A percentile compares a stretch with the other conserved stretches of the same genome.
Conservation (phyloP, 2,888 invertebrate genomes). For the Himalopsyche tibetana region DNA sequence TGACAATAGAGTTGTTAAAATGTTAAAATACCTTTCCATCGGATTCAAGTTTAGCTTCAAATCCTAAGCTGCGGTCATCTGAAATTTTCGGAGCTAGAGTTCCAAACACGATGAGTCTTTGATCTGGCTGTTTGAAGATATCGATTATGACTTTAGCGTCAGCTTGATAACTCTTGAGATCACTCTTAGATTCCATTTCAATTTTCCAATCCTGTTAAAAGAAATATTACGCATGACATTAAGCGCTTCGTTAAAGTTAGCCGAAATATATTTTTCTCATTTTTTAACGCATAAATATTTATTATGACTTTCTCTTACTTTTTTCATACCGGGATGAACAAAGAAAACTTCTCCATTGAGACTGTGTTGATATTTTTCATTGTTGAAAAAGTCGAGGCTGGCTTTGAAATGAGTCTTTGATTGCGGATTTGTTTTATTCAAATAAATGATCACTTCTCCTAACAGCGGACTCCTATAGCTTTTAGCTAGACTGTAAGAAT, state of each 20-base stretch:
- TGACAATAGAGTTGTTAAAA: too few species aligned
- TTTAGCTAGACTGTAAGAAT: background rate
- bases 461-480: slow-evolving; percentile 67
- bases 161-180: slow-evolving; percentile 69
- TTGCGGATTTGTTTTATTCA: slow-evolving; percentile 85
- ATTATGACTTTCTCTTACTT: background rate
- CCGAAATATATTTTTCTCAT: too few species aligned
- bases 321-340: background rate
- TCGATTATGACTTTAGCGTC: slow-evolving; percentile 76
- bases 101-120: slow-evolving; percentile 73
- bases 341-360: background rate
- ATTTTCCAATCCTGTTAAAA: slow-evolving; percentile 67
- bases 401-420: slow-evolving; percentile 80
- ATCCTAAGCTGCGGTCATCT: background rate
- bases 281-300: background rate
- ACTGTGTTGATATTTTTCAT: background rate
- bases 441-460: slow-evolving; percentile 80
- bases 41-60: background rate
- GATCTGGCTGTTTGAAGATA: slow-evolving; percentile 78
- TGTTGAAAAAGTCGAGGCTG: slow-evolving; percentile 73
- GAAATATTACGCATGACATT: background rate
- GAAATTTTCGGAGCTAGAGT: background rate
- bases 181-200: slow-evolving; percentile 72
- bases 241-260: too few species aligned
- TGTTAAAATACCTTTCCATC: background rate